These are phyloP conservation scores for Scarus forsteni DNA, from an alignment of 2,797 vertebrate species.

Conservation along the genomic window DNA sequence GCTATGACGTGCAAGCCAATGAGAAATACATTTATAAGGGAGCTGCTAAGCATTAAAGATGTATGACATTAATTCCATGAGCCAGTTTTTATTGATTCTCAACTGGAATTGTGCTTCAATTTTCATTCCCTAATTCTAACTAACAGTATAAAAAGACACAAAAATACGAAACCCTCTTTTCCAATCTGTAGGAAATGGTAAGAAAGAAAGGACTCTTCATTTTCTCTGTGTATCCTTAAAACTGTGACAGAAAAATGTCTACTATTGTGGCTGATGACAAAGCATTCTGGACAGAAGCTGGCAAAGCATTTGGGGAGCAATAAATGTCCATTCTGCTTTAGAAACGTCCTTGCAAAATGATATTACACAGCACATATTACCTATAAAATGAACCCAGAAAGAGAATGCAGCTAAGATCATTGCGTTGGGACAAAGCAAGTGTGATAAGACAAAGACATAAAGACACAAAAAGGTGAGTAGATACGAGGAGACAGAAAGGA, in stretches of 20 bases:
- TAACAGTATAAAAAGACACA: too few species aligned
- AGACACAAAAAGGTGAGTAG: constrained; percentile 18
- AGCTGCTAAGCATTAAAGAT: too few species aligned
- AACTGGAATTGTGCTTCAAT: too few species aligned
- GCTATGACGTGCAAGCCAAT: too few species aligned
- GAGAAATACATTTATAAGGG: too few species aligned
- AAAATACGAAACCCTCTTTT: too few species aligned
- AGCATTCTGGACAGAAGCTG: neutral
- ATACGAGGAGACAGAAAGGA: constrained; percentile 36
- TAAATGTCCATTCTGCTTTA: neutral
- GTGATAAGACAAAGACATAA: neutral
- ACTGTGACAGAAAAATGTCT: neutral
- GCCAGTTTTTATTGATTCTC: too few species aligned
- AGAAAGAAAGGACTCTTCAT: too few species aligned
- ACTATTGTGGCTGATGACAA: neutral
- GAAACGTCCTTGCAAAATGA: constrained; percentile 5
- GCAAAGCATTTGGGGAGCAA: constrained; percentile 3
- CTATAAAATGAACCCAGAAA: constrained; percentile 12
- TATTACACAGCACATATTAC: neutral
- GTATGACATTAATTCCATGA: too few species aligned
- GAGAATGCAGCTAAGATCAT: neutral
- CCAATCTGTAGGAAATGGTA: too few species aligned
- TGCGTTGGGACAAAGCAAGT: constrained; percentile 5
- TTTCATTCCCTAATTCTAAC: too few species aligned
- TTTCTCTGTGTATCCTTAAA: neutral